Conservation (phyloP, 2,797 vertebrate species). For the Brachymystax lenok region DNA sequence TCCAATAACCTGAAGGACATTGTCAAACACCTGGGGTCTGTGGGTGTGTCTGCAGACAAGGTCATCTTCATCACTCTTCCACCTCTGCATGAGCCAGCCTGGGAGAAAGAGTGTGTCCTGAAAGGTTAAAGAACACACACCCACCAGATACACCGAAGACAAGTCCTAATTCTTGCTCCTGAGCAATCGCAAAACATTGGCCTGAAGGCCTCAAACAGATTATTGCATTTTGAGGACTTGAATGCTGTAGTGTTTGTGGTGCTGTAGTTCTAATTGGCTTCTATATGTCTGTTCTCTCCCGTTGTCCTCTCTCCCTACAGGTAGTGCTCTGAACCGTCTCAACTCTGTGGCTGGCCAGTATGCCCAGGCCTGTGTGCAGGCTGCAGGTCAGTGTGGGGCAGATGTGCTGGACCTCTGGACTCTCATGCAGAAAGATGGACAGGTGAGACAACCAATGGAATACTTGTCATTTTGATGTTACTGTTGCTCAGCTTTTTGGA, state of each 20-base stretch:
- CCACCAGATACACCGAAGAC: neutral
- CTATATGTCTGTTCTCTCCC: neutral
- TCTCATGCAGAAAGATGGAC: constrained; percentile 86
- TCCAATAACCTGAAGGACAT: constrained; percentile 82
- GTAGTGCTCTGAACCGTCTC: constrained; percentile 81
- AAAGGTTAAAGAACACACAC: constrained; percentile 76
- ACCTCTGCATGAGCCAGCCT: constrained; percentile 83
- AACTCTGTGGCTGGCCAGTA: constrained; percentile 84
- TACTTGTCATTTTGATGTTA: neutral
- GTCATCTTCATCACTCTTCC: constrained; percentile 90
- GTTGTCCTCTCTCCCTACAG: constrained; percentile 56
- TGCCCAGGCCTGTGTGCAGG: constrained; percentile 81
- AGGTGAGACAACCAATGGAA: constrained; percentile 69
- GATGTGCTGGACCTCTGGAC: constrained; percentile 91
- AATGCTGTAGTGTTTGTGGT: neutral
- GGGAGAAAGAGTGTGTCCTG: constrained; percentile 85
- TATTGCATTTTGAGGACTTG: neutral
- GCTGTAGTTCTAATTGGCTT: neutral
- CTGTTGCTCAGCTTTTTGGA: too few species aligned
- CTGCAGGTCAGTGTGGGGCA: constrained; percentile 78
- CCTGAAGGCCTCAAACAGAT: neutral
- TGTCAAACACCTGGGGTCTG: constrained; percentile 75
- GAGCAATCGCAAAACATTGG: neutral
- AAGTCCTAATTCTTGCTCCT: neutral
- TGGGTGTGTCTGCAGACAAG: constrained; percentile 73